phyloP scores from a whole-genome alignment of 2,113 vertebrate genomes.

The Rhinolophus ferrumequinum region DNA sequence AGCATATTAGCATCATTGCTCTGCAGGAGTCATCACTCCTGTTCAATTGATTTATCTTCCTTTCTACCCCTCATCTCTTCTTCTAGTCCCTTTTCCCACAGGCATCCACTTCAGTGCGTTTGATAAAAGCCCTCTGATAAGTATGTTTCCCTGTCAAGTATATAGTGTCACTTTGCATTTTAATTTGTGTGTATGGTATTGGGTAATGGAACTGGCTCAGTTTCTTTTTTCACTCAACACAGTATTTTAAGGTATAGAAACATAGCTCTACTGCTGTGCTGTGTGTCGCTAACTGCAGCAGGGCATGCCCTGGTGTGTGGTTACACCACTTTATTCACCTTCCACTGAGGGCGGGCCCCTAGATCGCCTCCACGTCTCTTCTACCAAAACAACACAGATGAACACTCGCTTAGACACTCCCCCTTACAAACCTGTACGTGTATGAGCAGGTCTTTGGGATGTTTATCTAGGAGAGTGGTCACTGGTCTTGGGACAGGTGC shows the following conservation, averaged over 20 bases:
- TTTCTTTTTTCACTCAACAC: neutral
- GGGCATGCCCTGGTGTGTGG: neutral
- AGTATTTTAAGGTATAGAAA: neutral
- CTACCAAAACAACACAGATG: neutral
- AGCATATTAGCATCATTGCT: neutral
- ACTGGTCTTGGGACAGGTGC: neutral
- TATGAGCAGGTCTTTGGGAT: neutral
- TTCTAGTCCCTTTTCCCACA: neutral
- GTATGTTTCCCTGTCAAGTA: neutral
- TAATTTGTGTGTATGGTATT: neutral
- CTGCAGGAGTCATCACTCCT: neutral
- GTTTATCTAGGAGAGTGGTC: neutral
- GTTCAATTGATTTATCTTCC: neutral
- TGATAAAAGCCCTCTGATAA: neutral
- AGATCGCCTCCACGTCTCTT: neutral
- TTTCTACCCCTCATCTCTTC: neutral
- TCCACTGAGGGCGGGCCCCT: neutral
- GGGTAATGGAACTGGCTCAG: neutral
- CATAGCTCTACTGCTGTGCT: too few species aligned
- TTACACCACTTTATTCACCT: rapidly evolving
- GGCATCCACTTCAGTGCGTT: neutral
- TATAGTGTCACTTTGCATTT: neutral
- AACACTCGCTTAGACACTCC: too few species aligned
- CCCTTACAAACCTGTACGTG: neutral
- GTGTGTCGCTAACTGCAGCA: neutral